These are phyloP conservation scores for Enteromius radiatus DNA, from an alignment of 2,797 vertebrate genomes.

Conservation along the genomic window DNA sequence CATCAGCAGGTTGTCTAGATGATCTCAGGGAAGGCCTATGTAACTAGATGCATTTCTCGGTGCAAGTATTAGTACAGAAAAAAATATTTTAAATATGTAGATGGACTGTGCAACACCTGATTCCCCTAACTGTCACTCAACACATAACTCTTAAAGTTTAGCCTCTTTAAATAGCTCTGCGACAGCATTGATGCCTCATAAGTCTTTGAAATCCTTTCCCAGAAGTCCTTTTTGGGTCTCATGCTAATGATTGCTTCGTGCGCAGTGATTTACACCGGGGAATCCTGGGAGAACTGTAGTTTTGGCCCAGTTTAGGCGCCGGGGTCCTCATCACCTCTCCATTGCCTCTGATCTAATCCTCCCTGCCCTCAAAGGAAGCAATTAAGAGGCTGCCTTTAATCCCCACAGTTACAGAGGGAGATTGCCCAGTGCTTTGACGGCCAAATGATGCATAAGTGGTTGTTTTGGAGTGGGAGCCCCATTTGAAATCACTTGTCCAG, in stretches of 20 bases:
- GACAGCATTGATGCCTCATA: conserved; percentile 36
- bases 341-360: conserved; percentile 57
- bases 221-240: conserved; percentile 46
- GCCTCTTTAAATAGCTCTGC: conserved; percentile 35
- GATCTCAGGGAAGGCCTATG: neutral
- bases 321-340: conserved; percentile 55
- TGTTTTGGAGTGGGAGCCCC: conserved; percentile 52
- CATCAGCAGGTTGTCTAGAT: neutral
- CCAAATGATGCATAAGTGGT: conserved; percentile 63
- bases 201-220: conserved; percentile 46
- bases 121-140: conserved; percentile 41
- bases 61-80: conserved; percentile 11
- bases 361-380: conserved; percentile 60
- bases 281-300: conserved; percentile 47
- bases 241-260: conserved; percentile 43
- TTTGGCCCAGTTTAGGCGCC: conserved; percentile 48
- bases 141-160: conserved; percentile 26
- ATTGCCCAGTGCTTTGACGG: conserved; percentile 51
- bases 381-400: conserved; percentile 59
- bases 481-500: conserved; percentile 45
- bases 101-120: conserved; percentile 17
- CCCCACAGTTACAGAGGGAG: conserved; percentile 53
- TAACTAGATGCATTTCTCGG: neutral
- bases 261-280: conserved; percentile 40
- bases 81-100: conserved; percentile 25